phyloP scores from a whole-genome alignment of 92 coral and sea anemone genomes.

The Actinernus sp. region DNA sequence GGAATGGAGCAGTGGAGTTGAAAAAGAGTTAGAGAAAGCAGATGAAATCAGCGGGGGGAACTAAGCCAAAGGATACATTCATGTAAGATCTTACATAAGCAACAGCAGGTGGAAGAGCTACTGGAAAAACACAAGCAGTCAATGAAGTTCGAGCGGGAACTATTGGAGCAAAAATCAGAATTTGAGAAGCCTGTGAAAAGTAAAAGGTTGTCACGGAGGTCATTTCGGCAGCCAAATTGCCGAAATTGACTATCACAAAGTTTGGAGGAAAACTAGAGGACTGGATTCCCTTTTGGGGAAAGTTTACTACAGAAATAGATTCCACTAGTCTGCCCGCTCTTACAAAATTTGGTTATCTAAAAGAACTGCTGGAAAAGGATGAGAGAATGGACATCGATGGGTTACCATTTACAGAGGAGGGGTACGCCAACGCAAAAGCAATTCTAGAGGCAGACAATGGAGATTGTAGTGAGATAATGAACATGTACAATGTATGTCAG shows the following conservation, averaged over 20 bases:
- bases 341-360: slow-evolving; percentile 60
- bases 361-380: slow-evolving; percentile 51
- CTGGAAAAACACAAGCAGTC: slow-evolving; percentile 40
- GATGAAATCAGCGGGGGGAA: no score
- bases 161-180: slow-evolving; percentile 49
- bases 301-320: slow-evolving; percentile 56
- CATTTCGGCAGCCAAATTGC: slow-evolving; percentile 55
- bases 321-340: slow-evolving; percentile 38
- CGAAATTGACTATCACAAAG: slow-evolving; percentile 65
- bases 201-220: no score
- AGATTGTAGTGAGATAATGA: slow-evolving; percentile 45
- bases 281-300: no score
- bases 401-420: slow-evolving; percentile 63
- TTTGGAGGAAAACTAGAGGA: slow-evolving; percentile 57
- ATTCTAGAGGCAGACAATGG: slow-evolving; percentile 67
- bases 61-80: no score
- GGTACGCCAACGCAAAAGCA: slow-evolving; percentile 49
- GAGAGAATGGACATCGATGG: slow-evolving; percentile 57
- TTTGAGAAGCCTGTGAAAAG: slow-evolving; percentile 49
- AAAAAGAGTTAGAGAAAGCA: slow-evolving; percentile 17
- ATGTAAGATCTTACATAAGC: slow-evolving; percentile 3
- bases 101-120: slow-evolving; percentile 28
- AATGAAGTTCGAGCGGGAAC: slow-evolving; percentile 58
- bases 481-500: slow-evolving; percentile 44
- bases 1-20: slow-evolving; percentile 40